These are phyloP conservation scores for Equus quagga DNA, from an alignment of 2,113 vertebrate species.

Conservation along the genomic window DNA sequence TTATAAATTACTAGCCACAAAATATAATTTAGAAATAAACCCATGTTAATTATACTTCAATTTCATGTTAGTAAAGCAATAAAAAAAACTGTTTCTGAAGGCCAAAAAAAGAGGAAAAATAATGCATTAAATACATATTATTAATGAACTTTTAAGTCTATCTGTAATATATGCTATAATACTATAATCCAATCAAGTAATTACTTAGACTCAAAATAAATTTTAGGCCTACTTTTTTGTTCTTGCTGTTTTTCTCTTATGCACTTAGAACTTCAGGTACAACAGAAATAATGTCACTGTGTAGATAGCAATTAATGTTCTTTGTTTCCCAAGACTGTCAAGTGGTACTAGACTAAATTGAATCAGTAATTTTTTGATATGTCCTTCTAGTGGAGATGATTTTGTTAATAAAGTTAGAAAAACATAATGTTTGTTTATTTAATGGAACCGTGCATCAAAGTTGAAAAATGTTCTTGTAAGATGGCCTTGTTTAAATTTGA, in stretches of 20 bases:
- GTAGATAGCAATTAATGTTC: background rate
- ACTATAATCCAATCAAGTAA: background rate
- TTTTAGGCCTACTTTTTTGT: background rate
- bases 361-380: background rate
- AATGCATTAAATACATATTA: background rate
- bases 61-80: background rate
- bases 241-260: background rate
- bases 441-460: background rate
- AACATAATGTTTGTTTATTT: background rate
- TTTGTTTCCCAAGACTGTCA: background rate
- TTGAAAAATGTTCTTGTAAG: background rate
- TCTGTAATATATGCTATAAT: background rate
- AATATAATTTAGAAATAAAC: slow-evolving; percentile 23
- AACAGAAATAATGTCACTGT: background rate
- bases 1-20: background rate
- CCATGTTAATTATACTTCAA: background rate
- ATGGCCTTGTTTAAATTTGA: background rate
- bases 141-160: background rate
- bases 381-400: background rate
- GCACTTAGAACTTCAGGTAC: slow-evolving; percentile 22
- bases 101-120: background rate
- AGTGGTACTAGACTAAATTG: background rate
- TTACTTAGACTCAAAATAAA: background rate
- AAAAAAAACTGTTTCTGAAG: background rate
- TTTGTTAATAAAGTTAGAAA: slow-evolving; percentile 24